Conservation (phyloP, 23 tunicate species). For the Pegea sp. region DNA sequence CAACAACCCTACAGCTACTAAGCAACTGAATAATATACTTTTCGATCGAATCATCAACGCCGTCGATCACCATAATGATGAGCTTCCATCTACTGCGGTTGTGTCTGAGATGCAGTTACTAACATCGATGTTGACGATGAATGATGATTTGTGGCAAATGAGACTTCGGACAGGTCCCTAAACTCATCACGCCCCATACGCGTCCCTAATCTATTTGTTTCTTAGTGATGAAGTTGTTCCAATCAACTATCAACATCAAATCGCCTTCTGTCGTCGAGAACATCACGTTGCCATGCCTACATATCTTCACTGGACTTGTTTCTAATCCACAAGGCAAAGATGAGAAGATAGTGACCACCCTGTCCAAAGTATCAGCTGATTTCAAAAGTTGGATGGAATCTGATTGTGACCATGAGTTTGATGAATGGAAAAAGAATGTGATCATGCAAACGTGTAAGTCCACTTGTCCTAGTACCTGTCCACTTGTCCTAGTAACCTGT, state of each 20-base stretch:
- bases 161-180: slow-evolving; percentile 64
- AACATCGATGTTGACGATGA: slow-evolving; percentile 30
- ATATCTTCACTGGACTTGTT: slow-evolving; percentile 57
- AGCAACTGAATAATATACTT: slow-evolving; percentile 43
- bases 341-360: background rate
- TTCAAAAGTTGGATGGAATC: slow-evolving; percentile 33
- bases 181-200: no score
- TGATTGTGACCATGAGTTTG: slow-evolving; percentile 28
- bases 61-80: slow-evolving; percentile 65
- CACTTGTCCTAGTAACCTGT: slow-evolving; percentile 52
- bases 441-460: background rate
- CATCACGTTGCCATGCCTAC: slow-evolving; percentile 58
- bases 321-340: slow-evolving; percentile 8
- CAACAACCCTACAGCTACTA: slow-evolving; percentile 35
- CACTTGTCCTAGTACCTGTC: slow-evolving; percentile 46
- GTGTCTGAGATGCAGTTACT: slow-evolving; percentile 61
- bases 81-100: slow-evolving; percentile 62
- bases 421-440: slow-evolving; percentile 31
- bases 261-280: slow-evolving; percentile 74
- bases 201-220: no score
- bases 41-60: slow-evolving; percentile 50
- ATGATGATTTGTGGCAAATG: slow-evolving; percentile 66
- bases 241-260: slow-evolving; percentile 25
- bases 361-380: slow-evolving; percentile 5
- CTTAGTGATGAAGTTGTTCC: slow-evolving; percentile 47